A percentile compares a stretch with the other conserved stretches of the same genome.
These are phyloP conservation scores for Drosophila yooni DNA, from an alignment of 2,888 invertebrate species.

Conservation along the genomic window DNA sequence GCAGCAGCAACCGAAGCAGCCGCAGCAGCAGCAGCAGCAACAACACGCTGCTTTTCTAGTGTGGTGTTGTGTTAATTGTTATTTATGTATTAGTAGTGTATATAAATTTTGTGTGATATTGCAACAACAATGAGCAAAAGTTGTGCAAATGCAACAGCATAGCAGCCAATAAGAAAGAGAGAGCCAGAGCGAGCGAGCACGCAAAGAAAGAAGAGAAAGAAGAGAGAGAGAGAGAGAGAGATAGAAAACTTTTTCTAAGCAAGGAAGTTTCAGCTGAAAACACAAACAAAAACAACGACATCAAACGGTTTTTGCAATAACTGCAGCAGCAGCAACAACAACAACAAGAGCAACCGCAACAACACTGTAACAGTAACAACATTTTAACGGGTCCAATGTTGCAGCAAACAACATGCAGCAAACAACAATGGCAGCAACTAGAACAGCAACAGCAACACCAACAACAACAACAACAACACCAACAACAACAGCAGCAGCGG, in stretches of 20 bases:
- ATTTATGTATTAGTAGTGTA: constrained; percentile 73
- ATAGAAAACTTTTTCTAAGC: constrained; percentile 27
- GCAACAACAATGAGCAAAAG: constrained; percentile 58
- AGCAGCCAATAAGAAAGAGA: constrained; percentile 29
- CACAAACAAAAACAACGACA: constrained; percentile 66
- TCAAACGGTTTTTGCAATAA: constrained; percentile 67
- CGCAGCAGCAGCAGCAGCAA: constrained; percentile 29
- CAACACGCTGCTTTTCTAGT: constrained; percentile 51
- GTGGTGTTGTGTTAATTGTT: constrained; percentile 71
- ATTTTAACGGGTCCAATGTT: constrained; percentile 78
- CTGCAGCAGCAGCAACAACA: constrained; percentile 32
- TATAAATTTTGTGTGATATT: constrained; percentile 65
- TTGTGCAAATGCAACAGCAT: constrained; percentile 51
- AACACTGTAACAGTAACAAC: constrained; percentile 44
- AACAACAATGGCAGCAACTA: constrained; percentile 64
- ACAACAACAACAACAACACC: constrained; percentile 33
- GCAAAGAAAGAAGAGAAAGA: background rate
- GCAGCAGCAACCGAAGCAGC: constrained; percentile 33
- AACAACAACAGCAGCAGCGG: constrained; percentile 19
- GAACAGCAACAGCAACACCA: constrained; percentile 56
- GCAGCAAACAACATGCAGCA: constrained; percentile 76
- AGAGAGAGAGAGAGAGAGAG: constrained; percentile 2
- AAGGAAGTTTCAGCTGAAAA: constrained; percentile 54
- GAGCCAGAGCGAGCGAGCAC: constrained; percentile 2
- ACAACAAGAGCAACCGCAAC: constrained; percentile 42